Conservation (phyloP, 2,888 invertebrate species). For the Diaprepes abbreviatus region DNA sequence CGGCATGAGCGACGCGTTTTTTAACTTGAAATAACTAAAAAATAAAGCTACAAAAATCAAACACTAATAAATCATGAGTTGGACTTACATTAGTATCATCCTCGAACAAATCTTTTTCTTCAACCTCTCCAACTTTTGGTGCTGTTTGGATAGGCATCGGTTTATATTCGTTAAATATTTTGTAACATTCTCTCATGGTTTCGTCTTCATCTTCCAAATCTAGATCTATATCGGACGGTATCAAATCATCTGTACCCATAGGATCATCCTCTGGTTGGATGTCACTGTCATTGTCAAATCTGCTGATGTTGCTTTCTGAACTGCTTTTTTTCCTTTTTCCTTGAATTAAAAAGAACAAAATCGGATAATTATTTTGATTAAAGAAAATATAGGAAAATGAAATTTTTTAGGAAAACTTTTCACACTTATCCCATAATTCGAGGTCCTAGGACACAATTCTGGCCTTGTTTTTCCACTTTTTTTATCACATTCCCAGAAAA, state of each 20-base stretch:
- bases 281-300: conserved; percentile 46
- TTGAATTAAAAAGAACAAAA: conserved; percentile 15
- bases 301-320: conserved; percentile 57
- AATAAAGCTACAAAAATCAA: background rate
- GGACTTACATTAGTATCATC: conserved; percentile 31
- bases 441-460: no score
- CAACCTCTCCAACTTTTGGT: conserved; percentile 42
- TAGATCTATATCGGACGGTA: conserved; percentile 48
- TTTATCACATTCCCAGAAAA: no score
- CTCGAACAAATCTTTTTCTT: conserved; percentile 39
- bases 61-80: background rate
- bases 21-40: conserved; percentile 61
- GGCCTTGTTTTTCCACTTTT: no score
- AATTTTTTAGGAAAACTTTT: no score
- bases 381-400: no score
- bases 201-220: conserved; percentile 74
- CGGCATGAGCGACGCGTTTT: conserved; percentile 82
- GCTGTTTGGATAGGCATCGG: conserved; percentile 58
- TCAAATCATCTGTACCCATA: conserved; percentile 26
- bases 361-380: no score
- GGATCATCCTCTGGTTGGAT: conserved; percentile 4
- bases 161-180: conserved; percentile 87
- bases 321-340: conserved; percentile 59
- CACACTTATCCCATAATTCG: no score
- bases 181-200: conserved; percentile 78